Evolutionary conservation across 2,888 invertebrate species (phyloP).

Genomic region (Endotricha flammealis): DNA sequence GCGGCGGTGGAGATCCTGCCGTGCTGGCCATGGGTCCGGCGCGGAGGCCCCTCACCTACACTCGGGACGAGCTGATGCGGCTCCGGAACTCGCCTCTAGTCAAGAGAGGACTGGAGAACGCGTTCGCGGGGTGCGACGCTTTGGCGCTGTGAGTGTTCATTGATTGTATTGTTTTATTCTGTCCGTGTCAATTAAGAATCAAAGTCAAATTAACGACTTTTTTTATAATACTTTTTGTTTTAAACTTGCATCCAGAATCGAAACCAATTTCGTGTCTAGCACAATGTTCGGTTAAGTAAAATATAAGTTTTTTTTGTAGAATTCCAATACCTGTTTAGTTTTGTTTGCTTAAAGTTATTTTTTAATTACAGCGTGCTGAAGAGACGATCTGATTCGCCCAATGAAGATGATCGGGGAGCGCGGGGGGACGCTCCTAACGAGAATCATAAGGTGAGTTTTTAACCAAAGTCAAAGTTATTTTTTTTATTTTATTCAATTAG

Average conservation of each 20-base stretch:
- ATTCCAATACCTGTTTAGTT: no score
- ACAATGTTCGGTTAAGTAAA: no score
- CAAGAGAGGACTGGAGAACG: conserved; percentile 84
- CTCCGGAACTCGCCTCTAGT: conserved; percentile 84
- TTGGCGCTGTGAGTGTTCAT: conserved; percentile 53
- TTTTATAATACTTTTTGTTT: no score
- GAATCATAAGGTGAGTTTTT: conserved; percentile 67
- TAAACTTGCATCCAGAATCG: no score
- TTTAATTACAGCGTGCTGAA: conserved; percentile 55
- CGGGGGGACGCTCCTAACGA: conserved; percentile 71
- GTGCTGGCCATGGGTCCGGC: conserved; percentile 76
- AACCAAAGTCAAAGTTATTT: no score
- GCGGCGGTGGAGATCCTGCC: conserved; percentile 73
- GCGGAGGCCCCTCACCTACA: conserved; percentile 73
- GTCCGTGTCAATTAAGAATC: no score
- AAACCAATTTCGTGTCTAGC: no score
- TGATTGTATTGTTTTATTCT: not conserved
- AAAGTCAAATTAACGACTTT: no score
- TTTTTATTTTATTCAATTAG: no score
- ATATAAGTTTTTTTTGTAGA: no score
- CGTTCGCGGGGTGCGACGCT: conserved; percentile 60
- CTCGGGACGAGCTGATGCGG: conserved; percentile 84
- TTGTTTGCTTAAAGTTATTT: not conserved
- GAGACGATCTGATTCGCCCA: conserved; percentile 77
- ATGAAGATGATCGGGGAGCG: conserved; percentile 78